phyloP scores from a whole-genome alignment of 2,797 vertebrate genomes.

The Chelidonichthys spinosus region DNA sequence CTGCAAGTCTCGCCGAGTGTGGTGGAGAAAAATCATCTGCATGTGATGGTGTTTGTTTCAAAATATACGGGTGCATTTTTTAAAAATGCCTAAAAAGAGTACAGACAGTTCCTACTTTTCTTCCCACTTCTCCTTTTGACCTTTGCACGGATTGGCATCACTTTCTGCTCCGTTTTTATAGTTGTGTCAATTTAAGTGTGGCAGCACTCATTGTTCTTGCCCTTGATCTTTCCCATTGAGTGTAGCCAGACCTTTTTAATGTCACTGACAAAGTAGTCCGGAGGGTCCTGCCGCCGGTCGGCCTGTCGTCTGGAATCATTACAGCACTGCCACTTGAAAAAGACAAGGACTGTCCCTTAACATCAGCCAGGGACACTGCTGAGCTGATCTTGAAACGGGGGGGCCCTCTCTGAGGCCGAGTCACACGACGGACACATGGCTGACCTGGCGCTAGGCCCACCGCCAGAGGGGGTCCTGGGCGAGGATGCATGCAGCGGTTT shows the following conservation, averaged over 20 bases:
- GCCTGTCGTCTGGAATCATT: conserved; percentile 79
- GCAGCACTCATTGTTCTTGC: conserved; percentile 74
- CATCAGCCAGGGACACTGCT: conserved; percentile 69
- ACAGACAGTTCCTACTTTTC: conserved; percentile 19
- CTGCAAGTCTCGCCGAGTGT: conserved; percentile 8
- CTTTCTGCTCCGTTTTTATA: conserved; percentile 70
- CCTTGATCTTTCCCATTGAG: conserved; percentile 78
- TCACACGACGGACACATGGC: conserved; percentile 42
- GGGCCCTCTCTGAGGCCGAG: conserved; percentile 41
- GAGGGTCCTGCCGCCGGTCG: conserved; percentile 71
- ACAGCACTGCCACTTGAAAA: conserved; percentile 73
- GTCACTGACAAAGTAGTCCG: conserved; percentile 79
- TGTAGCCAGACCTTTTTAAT: conserved; percentile 77
- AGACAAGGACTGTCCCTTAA: conserved; percentile 75
- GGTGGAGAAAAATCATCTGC: neutral
- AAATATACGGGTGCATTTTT: conserved; percentile 24
- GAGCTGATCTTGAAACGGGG: conserved; percentile 60
- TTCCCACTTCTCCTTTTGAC: conserved; percentile 55
- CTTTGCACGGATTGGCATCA: conserved; percentile 62
- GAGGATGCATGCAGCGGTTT: conserved; percentile 46
- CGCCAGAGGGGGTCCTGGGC: conserved; percentile 56
- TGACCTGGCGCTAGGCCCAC: conserved; percentile 54
- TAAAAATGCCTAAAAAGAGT: conserved; percentile 11
- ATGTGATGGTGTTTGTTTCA: conserved; percentile 22
- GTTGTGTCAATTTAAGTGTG: conserved; percentile 74